Evolutionary conservation across 2,888 invertebrate species (phyloP), one percentile per base, ranked within the genome.

Genomic region (Apeira syringaria): DNA sequence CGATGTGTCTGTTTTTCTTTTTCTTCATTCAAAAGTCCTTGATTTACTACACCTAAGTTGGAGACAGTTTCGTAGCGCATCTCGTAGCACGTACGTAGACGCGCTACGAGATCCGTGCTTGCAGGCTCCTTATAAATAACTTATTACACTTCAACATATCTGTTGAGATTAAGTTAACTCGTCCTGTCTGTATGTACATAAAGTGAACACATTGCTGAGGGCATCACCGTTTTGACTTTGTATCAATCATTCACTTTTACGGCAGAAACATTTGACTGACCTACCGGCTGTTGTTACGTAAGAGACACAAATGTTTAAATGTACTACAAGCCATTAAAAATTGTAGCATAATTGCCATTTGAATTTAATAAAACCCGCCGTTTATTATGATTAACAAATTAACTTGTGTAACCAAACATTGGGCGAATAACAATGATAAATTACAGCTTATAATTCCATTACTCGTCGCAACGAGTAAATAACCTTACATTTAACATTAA

Each of bases 81-180:
- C 39, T 41, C 39, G 44, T 40, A 42, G 46, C 43, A 69, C 69
- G 72, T 70, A 56, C 44, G 53, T 52, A 53, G 51, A 51, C 34
- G 45, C 50, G 51, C 55, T 57, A 51, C 50, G 53, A 48, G 53
- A 58, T 53, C 52, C 52, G 47, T 46, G 50, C 60, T 58, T 52
- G 53, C 53, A 57, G 56, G 56, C 74, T 71, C 61, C 69, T 67
- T 74, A 76, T 83, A 80, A 80, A 85, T 83, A 81, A 79, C 58
- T 69, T 76, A 84, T 74, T 65, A 73, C 68, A 58, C 61, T 18
- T 11, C 46, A 38, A 43, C 49, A 46, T 53, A 50, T 45, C 49
- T 53, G 48, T 52, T 58, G 48, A 49, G 50, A 59, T 48, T 50
- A 49, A 50, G 51, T 59, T 58, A 56, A 50, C 52, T 26, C 31